These are phyloP conservation scores for Gambusia affinis DNA, from an alignment of 2,113 vertebrate species.

Conservation along the genomic window DNA sequence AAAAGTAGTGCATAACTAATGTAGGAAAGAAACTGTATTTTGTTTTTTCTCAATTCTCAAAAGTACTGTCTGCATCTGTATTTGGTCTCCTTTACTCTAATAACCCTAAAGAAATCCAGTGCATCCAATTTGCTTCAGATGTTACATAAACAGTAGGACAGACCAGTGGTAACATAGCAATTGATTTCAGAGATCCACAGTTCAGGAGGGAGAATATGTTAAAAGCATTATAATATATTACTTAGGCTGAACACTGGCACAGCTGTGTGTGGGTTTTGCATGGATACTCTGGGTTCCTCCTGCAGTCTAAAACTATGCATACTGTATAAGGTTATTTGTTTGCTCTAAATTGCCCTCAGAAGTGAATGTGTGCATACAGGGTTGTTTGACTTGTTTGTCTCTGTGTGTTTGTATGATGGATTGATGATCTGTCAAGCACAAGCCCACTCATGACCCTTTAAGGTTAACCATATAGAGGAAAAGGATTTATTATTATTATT, in stretches of 20 bases:
- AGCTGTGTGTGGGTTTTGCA: background rate
- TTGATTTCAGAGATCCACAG: background rate
- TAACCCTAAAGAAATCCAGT: too few relatives aligned
- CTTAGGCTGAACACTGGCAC: background rate
- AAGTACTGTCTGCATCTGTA: too few relatives aligned
- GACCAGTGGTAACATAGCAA: background rate
- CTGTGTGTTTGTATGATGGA: background rate
- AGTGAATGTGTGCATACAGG: background rate
- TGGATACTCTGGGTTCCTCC: too few relatives aligned
- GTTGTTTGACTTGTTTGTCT: slow-evolving; percentile 19
- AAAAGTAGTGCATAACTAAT: too few relatives aligned
- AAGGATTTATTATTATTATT: background rate
- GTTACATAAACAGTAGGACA: background rate
- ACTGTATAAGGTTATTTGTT: background rate
- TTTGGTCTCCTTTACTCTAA: too few relatives aligned
- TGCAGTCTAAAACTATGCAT: background rate
- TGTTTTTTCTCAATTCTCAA: too few relatives aligned
- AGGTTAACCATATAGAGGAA: background rate
- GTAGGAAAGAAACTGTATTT: too few relatives aligned
- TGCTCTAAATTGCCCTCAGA: background rate
- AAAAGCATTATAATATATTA: background rate
- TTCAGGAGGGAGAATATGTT: background rate
- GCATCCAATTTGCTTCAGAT: background rate
- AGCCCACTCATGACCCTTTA: too few relatives aligned
- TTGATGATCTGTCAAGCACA: background rate